Percentiles rank a stretch among this genome's conserved stretches.
Conservation (phyloP, 2,113 vertebrate species). For the Anas platyrhynchos region DNA sequence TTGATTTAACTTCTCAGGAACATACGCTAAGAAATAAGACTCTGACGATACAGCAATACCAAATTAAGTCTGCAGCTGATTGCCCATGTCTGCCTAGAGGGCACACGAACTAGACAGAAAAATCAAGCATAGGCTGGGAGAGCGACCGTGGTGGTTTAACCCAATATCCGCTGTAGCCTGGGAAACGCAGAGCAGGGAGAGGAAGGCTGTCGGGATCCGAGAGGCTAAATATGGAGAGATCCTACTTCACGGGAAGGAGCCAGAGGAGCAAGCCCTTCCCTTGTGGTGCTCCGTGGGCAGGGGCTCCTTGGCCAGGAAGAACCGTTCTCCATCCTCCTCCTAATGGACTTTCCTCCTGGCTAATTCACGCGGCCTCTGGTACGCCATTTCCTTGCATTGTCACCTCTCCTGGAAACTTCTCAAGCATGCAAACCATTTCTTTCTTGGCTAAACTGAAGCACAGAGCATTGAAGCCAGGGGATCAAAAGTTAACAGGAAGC, state of each 20-base stretch:
- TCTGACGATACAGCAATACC: not conserved
- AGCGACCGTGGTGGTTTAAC: not conserved
- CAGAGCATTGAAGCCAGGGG: not conserved
- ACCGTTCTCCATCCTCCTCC: not conserved
- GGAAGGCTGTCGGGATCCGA: not conserved
- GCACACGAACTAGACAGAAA: not conserved
- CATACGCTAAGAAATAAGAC: not conserved
- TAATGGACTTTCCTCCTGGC: not conserved
- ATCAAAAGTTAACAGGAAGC: conserved; percentile 2
- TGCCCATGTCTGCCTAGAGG: not conserved
- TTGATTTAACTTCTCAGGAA: not conserved
- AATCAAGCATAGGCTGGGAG: not conserved
- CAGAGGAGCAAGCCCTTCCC: accelerated
- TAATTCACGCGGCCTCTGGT: not conserved
- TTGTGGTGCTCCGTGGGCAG: accelerated
- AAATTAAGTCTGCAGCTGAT: not conserved
- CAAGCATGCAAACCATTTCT: not conserved
- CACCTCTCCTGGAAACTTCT: not conserved
- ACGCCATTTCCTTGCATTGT: conserved; percentile 56
- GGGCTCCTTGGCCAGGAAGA: conserved; percentile 4
- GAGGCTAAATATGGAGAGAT: accelerated
- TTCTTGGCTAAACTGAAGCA: not conserved
- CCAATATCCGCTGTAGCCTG: not conserved
- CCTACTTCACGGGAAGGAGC: not conserved
- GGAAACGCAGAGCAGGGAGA: not conserved